Percentiles rank a stretch among this genome's conserved stretches.
phyloP scores from a whole-genome alignment of 2,797 vertebrate species.

The Mionectes olivaceus region DNA sequence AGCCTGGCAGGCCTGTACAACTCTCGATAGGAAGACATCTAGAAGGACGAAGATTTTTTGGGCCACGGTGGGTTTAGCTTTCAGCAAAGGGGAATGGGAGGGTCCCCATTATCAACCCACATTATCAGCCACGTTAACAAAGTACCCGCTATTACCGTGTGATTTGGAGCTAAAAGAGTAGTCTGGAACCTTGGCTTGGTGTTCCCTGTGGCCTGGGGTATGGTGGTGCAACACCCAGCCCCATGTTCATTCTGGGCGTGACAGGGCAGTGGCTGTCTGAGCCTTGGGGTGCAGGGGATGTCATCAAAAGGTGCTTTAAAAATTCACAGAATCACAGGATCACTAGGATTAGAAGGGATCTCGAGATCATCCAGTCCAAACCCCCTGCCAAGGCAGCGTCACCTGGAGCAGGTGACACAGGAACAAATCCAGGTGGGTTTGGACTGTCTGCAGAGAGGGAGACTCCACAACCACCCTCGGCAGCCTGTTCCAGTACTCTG shows the following conservation, averaged over 20 bases:
- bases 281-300: background rate
- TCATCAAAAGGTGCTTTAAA: background rate
- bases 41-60: background rate
- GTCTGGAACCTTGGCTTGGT: background rate
- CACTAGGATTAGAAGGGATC: background rate
- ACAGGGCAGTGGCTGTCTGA: accelerated
- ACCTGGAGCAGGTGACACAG: background rate
- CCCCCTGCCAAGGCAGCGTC: background rate
- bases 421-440: accelerated
- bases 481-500: background rate
- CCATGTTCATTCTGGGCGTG: accelerated
- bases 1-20: background rate
- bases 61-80: accelerated
- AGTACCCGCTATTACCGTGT: background rate
- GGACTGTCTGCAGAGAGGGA: background rate
- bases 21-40: background rate
- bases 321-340: background rate
- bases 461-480: accelerated
- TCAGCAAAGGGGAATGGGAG: background rate
- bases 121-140: background rate
- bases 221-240: no score
- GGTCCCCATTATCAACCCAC: accelerated
- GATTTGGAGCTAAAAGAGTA: background rate
- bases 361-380: background rate
- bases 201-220: background rate